phyloP scores from a whole-genome alignment of 2,113 vertebrate genomes.

The Pelecanoides urinatrix region DNA sequence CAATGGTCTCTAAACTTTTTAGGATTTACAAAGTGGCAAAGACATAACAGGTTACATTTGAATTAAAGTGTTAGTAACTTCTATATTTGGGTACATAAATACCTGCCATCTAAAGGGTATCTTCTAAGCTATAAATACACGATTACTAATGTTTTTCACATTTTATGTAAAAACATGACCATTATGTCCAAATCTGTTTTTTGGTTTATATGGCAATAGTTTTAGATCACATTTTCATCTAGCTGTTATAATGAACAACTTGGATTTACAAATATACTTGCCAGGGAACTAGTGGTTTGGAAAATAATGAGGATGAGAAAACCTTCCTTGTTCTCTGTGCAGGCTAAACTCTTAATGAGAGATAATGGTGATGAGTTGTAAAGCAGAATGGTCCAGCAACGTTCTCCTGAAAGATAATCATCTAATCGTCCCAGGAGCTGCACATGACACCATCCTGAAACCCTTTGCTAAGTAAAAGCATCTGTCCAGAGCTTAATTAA shows the following conservation, averaged over 20 bases:
- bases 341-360: not conserved
- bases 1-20: not conserved
- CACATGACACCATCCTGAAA: not conserved
- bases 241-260: not conserved
- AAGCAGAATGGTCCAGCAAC: not conserved
- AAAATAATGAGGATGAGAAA: not conserved
- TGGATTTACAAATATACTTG: not conserved
- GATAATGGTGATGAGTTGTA: not conserved
- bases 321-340: not conserved
- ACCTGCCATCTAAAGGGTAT: not conserved
- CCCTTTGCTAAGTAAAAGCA: not conserved
- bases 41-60: not conserved
- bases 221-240: not conserved
- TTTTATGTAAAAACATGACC: not conserved
- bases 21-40: not conserved
- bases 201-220: not conserved
- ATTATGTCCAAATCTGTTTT: rapidly evolving
- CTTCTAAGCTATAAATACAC: not conserved
- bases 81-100: not conserved
- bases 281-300: not conserved
- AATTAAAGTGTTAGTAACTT: not conserved
- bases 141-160: not conserved
- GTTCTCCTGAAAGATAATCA: not conserved
- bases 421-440: not conserved
- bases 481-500: not conserved